A percentile compares a stretch with the other conserved stretches of the same genome.
phyloP scores from a whole-genome alignment of 2,888 invertebrate species.

The Hydrotaea diabolus region DNA sequence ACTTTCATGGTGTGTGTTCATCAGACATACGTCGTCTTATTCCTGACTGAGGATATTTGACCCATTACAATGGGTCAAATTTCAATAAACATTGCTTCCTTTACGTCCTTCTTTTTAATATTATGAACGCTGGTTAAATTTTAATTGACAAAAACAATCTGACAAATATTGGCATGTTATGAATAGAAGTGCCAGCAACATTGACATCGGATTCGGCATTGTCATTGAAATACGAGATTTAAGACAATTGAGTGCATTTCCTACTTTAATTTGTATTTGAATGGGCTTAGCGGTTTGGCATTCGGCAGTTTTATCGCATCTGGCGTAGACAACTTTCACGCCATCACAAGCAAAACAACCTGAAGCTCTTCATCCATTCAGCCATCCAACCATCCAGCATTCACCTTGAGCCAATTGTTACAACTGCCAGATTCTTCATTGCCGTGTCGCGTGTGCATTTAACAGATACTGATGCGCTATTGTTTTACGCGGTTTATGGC shows the following conservation, averaged over 20 bases:
- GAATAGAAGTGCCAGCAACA: neutral
- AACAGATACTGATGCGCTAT: no score
- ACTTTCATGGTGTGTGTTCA: no score
- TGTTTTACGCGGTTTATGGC: no score
- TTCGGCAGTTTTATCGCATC: neutral
- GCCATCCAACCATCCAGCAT: neutral
- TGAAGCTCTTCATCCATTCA: neutral
- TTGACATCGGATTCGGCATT: neutral
- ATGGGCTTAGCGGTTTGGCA: constrained; percentile 2
- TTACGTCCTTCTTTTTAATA: no score
- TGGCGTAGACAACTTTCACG: constrained; percentile 10
- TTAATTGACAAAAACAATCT: no score
- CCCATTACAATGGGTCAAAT: no score
- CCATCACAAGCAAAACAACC: neutral
- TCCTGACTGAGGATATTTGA: no score
- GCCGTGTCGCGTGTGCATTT: neutral
- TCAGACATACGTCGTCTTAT: no score
- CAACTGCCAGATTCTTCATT: neutral
- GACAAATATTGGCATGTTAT: no score
- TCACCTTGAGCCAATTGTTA: constrained; percentile 12
- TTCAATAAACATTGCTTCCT: no score
- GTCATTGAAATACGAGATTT: neutral
- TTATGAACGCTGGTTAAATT: no score
- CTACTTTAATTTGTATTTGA: neutral
- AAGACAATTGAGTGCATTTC: neutral